Conservation (phyloP, 2,113 vertebrate genomes). For the Talpa occidentalis region DNA sequence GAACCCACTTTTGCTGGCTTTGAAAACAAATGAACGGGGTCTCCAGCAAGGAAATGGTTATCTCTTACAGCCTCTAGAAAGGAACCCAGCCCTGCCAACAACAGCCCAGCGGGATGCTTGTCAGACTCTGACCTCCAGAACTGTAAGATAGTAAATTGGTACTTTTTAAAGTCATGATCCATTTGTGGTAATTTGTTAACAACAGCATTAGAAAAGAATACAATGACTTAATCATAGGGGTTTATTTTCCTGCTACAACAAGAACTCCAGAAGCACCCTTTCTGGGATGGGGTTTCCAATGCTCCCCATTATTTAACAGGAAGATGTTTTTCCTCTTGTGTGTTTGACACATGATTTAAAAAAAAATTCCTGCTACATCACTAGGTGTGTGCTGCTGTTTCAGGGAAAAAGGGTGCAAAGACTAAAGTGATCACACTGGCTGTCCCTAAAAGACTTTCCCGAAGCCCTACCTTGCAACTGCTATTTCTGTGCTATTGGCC, state of each 20-base stretch:
- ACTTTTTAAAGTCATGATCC: not conserved
- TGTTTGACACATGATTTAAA: not conserved
- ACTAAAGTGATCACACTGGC: not conserved
- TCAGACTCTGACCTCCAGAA: not conserved
- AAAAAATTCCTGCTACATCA: not conserved
- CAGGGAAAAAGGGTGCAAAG: not conserved
- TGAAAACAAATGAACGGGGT: not conserved
- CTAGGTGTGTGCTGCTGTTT: not conserved
- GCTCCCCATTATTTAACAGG: not conserved
- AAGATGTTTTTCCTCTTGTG: not conserved
- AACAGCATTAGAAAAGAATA: not conserved
- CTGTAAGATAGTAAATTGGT: not conserved
- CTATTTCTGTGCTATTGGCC: not conserved
- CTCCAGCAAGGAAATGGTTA: not conserved
- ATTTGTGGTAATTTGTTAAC: not conserved
- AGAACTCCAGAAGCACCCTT: not conserved
- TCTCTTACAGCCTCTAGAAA: not conserved
- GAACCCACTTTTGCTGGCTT: not conserved
- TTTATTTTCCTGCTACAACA: not conserved
- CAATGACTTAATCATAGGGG: not conserved
- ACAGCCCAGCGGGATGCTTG: not conserved
- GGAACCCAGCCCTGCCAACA: not conserved
- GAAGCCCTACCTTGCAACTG: conserved; percentile 17
- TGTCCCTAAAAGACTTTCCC: conserved; percentile 10
- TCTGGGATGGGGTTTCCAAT: not conserved